A percentile compares a stretch with the other conserved stretches of the same genome.
Evolutionary conservation across 2,113 vertebrate genomes (phyloP).

Genomic region (Connochaetes taurinus): DNA sequence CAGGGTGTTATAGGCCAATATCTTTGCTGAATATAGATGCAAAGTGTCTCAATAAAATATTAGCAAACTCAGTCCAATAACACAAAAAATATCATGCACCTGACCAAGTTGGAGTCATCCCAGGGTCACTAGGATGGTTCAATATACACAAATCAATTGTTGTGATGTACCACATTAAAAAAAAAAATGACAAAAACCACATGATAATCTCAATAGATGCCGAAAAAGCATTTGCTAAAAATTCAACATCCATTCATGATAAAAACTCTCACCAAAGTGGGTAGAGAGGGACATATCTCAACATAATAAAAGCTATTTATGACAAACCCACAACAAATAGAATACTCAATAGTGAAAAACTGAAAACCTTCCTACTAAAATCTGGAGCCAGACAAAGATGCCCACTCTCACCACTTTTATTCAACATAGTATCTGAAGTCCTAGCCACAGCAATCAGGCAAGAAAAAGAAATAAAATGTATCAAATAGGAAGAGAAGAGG

Average conservation of each 20-base stretch:
- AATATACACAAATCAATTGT: background rate
- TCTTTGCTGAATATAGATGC: background rate
- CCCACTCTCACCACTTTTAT: background rate
- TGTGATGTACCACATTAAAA: background rate
- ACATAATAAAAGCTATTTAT: background rate
- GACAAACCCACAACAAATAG: background rate
- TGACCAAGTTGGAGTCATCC: background rate
- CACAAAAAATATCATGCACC: background rate
- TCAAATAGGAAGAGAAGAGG: background rate
- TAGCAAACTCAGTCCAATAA: background rate
- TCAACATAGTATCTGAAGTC: background rate
- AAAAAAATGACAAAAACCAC: background rate
- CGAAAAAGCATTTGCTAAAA: background rate
- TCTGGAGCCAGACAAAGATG: background rate
- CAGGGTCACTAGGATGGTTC: background rate
- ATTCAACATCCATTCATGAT: background rate
- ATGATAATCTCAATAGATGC: background rate
- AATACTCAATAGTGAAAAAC: background rate
- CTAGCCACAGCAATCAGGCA: background rate
- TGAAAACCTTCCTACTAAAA: background rate
- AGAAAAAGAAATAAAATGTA: background rate
- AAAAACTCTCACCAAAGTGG: background rate
- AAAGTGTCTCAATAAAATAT: background rate
- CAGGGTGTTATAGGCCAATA: background rate
- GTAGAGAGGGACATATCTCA: background rate